A percentile compares a stretch with the other conserved stretches of the same genome.
Conservation (phyloP, 2,797 vertebrate genomes). For the Pyrrhura leucotis region DNA sequence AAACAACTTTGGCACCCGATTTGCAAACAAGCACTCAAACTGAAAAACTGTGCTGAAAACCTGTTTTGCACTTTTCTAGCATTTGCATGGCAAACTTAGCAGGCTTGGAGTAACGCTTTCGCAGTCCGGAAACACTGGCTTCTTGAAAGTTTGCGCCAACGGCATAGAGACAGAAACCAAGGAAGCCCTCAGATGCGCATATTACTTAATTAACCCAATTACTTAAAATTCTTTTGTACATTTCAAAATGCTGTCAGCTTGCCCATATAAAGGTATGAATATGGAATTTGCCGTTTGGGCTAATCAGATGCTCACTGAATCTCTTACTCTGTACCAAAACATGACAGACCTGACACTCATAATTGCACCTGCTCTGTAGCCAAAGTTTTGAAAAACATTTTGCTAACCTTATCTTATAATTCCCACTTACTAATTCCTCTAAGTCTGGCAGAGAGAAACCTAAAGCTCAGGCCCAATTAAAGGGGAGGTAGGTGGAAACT, state of each 20-base stretch:
- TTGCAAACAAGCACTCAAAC: conserved; percentile 27
- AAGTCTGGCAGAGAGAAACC: neutral
- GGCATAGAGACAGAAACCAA: neutral
- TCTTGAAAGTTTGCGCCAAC: neutral
- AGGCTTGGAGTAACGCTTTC: neutral
- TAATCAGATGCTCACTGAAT: neutral
- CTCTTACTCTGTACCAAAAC: neutral
- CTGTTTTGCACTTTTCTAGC: neutral
- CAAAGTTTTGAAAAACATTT: neutral
- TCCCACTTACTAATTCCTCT: neutral
- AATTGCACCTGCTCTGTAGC: neutral
- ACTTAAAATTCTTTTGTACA: neutral
- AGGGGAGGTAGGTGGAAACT: neutral
- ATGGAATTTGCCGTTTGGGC: neutral
- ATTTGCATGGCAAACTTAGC: neutral
- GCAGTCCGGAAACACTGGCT: neutral
- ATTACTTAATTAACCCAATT: conserved; percentile 6
- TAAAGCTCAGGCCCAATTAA: conserved; percentile 21
- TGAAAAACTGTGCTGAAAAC: neutral
- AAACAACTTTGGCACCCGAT: neutral
- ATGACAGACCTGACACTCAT: neutral
- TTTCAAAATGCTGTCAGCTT: neutral
- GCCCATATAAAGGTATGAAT: neutral
- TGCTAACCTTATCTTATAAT: neutral
- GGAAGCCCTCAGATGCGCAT: neutral